A percentile compares a stretch with the other conserved stretches of the same genome.
Evolutionary conservation across 2,113 vertebrate species (phyloP).

Genomic region (Pavo muticus): DNA sequence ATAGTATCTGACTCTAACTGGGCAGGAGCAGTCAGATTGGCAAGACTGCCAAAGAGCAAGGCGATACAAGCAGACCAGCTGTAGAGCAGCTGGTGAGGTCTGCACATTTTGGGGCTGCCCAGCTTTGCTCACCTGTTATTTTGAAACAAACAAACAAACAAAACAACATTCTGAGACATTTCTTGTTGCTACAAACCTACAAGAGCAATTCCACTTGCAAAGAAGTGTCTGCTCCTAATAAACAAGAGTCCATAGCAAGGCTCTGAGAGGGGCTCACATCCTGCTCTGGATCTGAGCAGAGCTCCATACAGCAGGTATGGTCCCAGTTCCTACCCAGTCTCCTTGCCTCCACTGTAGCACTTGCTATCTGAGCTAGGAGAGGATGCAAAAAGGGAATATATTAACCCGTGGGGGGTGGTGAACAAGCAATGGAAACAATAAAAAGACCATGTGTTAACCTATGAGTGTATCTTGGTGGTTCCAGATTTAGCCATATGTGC

Average conservation of each 20-base stretch:
- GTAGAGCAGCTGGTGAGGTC: background rate
- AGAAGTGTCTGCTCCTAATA: background rate
- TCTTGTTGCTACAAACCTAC: background rate
- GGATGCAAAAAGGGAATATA: conserved; percentile 11
- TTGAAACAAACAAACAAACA: background rate
- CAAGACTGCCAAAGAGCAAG: fast-evolving
- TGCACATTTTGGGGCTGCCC: background rate
- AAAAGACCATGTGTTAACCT: conserved; percentile 21
- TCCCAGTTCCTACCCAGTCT: background rate
- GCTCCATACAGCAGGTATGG: background rate
- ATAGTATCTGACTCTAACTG: background rate
- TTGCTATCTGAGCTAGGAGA: background rate
- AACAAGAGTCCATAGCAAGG: background rate
- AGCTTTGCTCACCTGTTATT: background rate
- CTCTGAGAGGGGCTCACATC: background rate
- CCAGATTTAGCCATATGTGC: background rate
- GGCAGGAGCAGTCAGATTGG: background rate
- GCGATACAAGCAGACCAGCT: fast-evolving
- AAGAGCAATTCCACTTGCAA: background rate
- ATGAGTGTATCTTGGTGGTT: background rate
- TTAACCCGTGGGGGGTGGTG: background rate
- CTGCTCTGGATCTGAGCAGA: background rate
- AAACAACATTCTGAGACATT: background rate
- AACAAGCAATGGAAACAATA: conserved; percentile 9
- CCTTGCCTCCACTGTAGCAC: background rate